Percentiles rank a stretch among this genome's conserved stretches.
These are phyloP conservation scores for Arctia plantaginis DNA, from an alignment of 2,888 invertebrate species.

Conservation along the genomic window DNA sequence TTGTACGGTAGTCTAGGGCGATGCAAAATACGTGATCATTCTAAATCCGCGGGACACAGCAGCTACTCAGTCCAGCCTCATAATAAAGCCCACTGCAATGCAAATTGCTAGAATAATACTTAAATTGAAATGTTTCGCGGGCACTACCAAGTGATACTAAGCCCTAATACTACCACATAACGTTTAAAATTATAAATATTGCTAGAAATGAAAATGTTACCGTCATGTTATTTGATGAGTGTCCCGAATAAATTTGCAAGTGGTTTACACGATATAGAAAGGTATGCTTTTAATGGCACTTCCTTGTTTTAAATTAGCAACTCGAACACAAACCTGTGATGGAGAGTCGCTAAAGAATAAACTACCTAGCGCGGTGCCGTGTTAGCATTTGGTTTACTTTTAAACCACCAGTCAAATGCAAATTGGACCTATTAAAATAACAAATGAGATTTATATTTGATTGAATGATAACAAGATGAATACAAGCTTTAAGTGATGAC, in stretches of 20 bases:
- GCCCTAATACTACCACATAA: constrained; percentile 51
- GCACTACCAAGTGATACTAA: constrained; percentile 40
- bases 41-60: constrained; percentile 51
- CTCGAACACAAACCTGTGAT: constrained; percentile 55
- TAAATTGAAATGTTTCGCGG: constrained; percentile 70
- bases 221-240: constrained; percentile 75
- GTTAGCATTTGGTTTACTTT: constrained; percentile 36
- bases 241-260: constrained; percentile 82
- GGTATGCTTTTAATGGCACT: constrained; percentile 73
- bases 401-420: constrained; percentile 1
- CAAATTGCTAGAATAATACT: constrained; percentile 75
- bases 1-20: constrained; percentile 14
- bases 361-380: constrained; percentile 25
- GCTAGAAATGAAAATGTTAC: constrained; percentile 60
- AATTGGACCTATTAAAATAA: background rate
- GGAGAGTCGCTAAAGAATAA: constrained; percentile 37
- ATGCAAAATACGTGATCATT: constrained; percentile 60
- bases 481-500: no score
- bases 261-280: constrained; percentile 74
- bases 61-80: constrained; percentile 51
- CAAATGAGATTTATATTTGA: background rate
- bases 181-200: constrained; percentile 44
- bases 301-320: constrained; percentile 72
- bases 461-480: no score
- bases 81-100: constrained; percentile 68